Evolutionary conservation across 2,797 vertebrate genomes (phyloP), one percentile per base, ranked within the genome.

Genomic region (Ibycter americanus): DNA sequence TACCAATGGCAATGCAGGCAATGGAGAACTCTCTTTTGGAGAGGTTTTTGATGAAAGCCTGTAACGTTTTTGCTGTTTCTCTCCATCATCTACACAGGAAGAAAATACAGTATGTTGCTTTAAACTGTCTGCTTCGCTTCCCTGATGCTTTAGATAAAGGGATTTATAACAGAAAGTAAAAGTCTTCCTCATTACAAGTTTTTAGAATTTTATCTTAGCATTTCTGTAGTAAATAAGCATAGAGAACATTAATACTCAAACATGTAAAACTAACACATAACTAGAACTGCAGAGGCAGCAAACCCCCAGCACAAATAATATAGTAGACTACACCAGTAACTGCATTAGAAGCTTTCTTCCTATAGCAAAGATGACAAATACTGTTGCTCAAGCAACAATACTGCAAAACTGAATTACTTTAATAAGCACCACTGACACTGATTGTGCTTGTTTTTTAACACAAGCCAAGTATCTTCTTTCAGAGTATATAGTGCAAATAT

Each of bases 1-100:
- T 82, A 97, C 93, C 58, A 98, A 94, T 12, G 98, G 97, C 58
- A 97, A 97, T 7, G 90, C 54, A 91, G 98, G 96, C 38, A 93
- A 97, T 65, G 94, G 77, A 44, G 98, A 96, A 89, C 91, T 98
- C 56, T 99, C 99, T 96, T 93, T 99, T 74, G 98, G 98, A 95
- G 97, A 97, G 32, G 96, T 97, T 97, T 98, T 99, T 82, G 99
- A 98, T 36, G 98, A 98, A 79, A 98, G 83, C 71, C 92, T 98
- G 92, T 99, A 99, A 46, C 63, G 97, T 91, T 98, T 99, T 78
- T 98, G 98, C 83, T 98, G 98, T 92, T 98, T 98, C 58, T 99
- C 99, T 76, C 97, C 97, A 96, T 98, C 97, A 72, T 98, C 98
- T 77, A 87, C 55, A 80, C 96, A 90, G 34, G 98, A 98, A 92